Base-by-base conservation (phyloP, 2,888 invertebrate genomes). In the Lithophane ornitopus region DNA sequence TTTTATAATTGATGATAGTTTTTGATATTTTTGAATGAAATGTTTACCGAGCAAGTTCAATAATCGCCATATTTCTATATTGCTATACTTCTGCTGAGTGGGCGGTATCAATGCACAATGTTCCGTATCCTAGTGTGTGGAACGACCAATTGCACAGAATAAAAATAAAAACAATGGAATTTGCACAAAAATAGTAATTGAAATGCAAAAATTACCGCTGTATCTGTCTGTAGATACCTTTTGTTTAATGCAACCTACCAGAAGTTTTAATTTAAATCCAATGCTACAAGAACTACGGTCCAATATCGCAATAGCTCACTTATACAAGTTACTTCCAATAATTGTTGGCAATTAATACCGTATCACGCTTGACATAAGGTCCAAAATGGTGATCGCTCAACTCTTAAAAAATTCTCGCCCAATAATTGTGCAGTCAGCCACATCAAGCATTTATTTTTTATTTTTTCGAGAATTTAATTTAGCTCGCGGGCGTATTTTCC, bases 401-500 rank as follows among this genome's bases (percentile, higher is more conserved):
- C n/a, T 56, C 12, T 44, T 2, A 44, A 11, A 34, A 59, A 12
- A 12, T 58, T 58, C 7, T 14, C 65, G 0, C 26, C 70, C 72
- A 69, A 78, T 86, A 85, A 84, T 82, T 86, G 61, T 73, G 66
- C 84, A 78, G 72, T 41, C 74, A 62, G 68, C 49, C 46, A 69
- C 41, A 69, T 70, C 44, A 68, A 65, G 39, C 3, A 63, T 49
- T 19, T 49, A 8, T 49, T 62, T 66, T 75, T 41, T 26, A n/a
- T n/a, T 68, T 71, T 84, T 78, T 68, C 39, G 56, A 54, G 74
- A 78, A 82, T 72, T 78, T 49, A 66, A 84, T 82, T 81, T 86
- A 26, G 76, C 88, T 85, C 46, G 78, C 49, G 74, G 87, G 85
- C 76, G 39, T 81, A 78, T 56, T 87, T 87, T 70, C 28, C 49